These are phyloP conservation scores for Liparis tanakae DNA, from an alignment of 2,797 vertebrate species.

Conservation along the genomic window DNA sequence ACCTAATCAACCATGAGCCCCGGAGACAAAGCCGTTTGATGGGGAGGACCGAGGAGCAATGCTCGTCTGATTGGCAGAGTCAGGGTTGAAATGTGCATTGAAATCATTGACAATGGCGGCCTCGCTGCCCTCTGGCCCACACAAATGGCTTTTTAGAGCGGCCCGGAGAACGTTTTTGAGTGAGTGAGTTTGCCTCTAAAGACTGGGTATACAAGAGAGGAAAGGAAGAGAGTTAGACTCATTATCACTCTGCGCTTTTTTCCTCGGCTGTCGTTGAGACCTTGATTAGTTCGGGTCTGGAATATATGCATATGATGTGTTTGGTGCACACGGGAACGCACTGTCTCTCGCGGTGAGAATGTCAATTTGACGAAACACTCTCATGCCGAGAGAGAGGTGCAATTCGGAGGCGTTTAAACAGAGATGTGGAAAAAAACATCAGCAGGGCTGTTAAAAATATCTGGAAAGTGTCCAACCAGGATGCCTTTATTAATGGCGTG, in stretches of 20 bases:
- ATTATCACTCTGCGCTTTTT: constrained; percentile 48
- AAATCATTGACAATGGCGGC: constrained; percentile 67
- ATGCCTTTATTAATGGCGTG: constrained; percentile 36
- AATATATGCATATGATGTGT: constrained; percentile 66
- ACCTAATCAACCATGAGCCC: constrained; percentile 79
- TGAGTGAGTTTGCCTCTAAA: constrained; percentile 37
- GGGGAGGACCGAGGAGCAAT: constrained; percentile 57
- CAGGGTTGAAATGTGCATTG: constrained; percentile 68
- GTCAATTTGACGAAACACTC: constrained; percentile 19
- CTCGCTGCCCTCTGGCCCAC: constrained; percentile 63
- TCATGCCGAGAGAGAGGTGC: constrained; percentile 1
- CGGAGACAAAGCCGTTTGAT: constrained; percentile 75
- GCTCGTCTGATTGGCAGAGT: constrained; percentile 66
- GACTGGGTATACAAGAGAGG: constrained; percentile 25
- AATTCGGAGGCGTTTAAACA: constrained; percentile 1
- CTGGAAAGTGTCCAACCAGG: constrained; percentile 21
- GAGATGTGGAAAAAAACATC: background rate
- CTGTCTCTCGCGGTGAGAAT: background rate
- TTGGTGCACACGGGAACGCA: constrained; percentile 13
- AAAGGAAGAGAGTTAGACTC: constrained; percentile 53
- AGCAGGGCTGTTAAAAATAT: background rate
- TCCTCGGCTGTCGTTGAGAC: constrained; percentile 37
- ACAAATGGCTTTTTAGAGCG: constrained; percentile 67
- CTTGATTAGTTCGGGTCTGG: constrained; percentile 71
- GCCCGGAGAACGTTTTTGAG: constrained; percentile 36